Conservation (phyloP, 2,797 vertebrate genomes). For the Gymnoscopelus microlampas region DNA sequence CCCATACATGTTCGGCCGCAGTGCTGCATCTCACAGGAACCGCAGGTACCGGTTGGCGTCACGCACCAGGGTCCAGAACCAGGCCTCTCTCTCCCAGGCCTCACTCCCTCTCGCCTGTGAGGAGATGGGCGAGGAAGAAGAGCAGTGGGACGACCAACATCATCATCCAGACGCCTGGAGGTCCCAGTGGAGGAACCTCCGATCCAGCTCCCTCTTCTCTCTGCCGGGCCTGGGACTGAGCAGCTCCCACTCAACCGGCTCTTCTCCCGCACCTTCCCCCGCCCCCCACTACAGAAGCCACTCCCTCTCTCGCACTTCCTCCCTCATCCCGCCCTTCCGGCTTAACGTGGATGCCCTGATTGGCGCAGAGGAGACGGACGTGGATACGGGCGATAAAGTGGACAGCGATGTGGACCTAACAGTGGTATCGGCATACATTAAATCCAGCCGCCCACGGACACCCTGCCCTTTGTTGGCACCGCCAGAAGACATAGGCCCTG, state of each 20-base stretch:
- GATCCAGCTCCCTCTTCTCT: conserved; percentile 88
- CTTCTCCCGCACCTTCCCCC: conserved; percentile 72
- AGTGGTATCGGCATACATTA: conserved; percentile 88
- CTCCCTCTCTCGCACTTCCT: conserved; percentile 59
- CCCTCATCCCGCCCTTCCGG: conserved; percentile 71
- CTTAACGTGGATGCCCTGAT: conserved; percentile 88
- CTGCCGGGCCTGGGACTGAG: conserved; percentile 78
- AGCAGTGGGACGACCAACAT: conserved; percentile 47
- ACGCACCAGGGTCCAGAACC: conserved; percentile 56
- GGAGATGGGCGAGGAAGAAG: conserved; percentile 43
- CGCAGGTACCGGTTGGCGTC: conserved; percentile 55
- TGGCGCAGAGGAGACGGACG: conserved; percentile 90
- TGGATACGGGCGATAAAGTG: conserved; percentile 90
- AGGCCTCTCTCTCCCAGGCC: conserved; percentile 61
- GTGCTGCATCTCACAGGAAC: conserved; percentile 59
- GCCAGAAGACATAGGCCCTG: conserved; percentile 51
- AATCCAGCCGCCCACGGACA: conserved; percentile 52
- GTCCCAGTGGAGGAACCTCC: conserved; percentile 75
- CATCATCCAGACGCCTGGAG: conserved; percentile 50
- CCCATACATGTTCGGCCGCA: conserved; percentile 59
- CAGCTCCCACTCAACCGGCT: conserved; percentile 67
- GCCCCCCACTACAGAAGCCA: conserved; percentile 44
- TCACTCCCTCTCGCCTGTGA: conserved; percentile 58
- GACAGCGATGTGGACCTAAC: conserved; percentile 84
- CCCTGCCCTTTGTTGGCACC: conserved; percentile 72